A percentile compares a stretch with the other conserved stretches of the same genome.
Evolutionary conservation across 2,888 invertebrate genomes (phyloP).

Genomic region (Mimumesa dahlbomi): DNA sequence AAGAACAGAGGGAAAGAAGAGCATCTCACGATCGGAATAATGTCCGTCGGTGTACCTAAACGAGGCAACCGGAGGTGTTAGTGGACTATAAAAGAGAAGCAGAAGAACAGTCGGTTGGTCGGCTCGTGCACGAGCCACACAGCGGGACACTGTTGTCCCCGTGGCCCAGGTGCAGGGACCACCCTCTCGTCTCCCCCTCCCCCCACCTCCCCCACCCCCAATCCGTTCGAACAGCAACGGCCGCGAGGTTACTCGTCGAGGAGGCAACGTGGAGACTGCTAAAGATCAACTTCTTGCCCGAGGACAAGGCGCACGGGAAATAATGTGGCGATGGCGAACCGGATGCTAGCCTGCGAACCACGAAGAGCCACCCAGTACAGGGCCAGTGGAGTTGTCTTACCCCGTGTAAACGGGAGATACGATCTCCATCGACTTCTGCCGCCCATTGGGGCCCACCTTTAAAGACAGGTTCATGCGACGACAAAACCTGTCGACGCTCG

Average conservation of each 20-base stretch:
- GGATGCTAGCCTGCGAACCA: constrained; percentile 71
- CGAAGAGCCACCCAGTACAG: constrained; percentile 70
- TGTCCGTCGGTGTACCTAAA: constrained; percentile 35
- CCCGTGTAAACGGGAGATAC: constrained; percentile 69
- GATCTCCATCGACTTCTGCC: constrained; percentile 66
- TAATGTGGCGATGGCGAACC: constrained; percentile 76
- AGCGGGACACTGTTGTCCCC: constrained; percentile 49
- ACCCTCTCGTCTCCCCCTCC: constrained; percentile 46
- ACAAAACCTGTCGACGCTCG: constrained; percentile 59
- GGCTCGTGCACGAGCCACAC: constrained; percentile 61
- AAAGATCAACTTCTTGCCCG: constrained; percentile 52
- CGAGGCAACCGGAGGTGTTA: constrained; percentile 43
- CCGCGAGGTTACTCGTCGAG: constrained; percentile 35
- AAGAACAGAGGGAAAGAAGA: neutral
- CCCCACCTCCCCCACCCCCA: too few species aligned
- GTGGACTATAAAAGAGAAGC: constrained; percentile 44
- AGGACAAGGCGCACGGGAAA: constrained; percentile 71
- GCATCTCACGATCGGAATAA: constrained; percentile 46
- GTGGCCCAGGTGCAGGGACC: constrained; percentile 55
- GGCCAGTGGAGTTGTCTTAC: constrained; percentile 66
- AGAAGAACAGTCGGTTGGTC: constrained; percentile 24
- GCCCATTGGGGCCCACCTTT: constrained; percentile 53
- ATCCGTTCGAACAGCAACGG: constrained; percentile 3
- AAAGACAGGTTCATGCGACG: constrained; percentile 55
- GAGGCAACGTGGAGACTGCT: constrained; percentile 32